These are phyloP conservation scores for Dolichotis patagonum DNA, from an alignment of 2,113 vertebrate species.

Conservation along the genomic window DNA sequence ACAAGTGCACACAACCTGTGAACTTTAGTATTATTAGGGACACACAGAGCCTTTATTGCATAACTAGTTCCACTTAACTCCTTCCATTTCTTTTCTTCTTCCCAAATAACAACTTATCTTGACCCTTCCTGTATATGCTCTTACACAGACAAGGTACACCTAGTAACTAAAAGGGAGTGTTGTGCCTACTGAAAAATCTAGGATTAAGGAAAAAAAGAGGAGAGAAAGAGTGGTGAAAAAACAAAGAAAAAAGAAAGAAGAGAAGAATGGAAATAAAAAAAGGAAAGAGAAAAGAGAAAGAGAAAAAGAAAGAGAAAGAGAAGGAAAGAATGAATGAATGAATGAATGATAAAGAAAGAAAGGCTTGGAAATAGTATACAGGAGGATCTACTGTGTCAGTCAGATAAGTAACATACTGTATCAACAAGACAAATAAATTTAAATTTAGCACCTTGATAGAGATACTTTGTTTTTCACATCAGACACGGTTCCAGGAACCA, in stretches of 20 bases:
- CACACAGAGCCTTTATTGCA: not conserved
- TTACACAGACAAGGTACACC: not conserved
- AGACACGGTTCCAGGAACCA: not conserved
- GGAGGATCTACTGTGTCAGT: not conserved
- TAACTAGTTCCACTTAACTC: not conserved
- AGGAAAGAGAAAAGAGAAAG: too few species aligned
- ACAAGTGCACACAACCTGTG: not conserved
- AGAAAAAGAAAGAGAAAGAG: not conserved
- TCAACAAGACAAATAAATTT: not conserved
- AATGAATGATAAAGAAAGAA: too few species aligned
- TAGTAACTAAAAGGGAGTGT: not conserved
- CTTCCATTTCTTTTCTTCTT: not conserved
- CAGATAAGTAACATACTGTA: not conserved
- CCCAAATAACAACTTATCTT: not conserved
- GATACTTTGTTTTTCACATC: not conserved
- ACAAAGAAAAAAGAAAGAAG: not conserved
- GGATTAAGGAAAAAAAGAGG: not conserved
- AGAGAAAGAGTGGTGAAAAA: too few species aligned
- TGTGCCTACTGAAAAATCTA: not conserved
- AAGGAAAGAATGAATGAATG: too few species aligned
- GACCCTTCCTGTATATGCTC: not conserved
- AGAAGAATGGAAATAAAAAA: too few species aligned
- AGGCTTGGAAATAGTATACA: not conserved
- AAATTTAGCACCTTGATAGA: not conserved
- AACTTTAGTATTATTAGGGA: slow-evolving; percentile 8